A percentile compares a stretch with the other conserved stretches of the same genome.
These are phyloP conservation scores for Doryteuthis pealeii DNA, from an alignment of 1,140 invertebrate genomes.

Conservation along the genomic window DNA sequence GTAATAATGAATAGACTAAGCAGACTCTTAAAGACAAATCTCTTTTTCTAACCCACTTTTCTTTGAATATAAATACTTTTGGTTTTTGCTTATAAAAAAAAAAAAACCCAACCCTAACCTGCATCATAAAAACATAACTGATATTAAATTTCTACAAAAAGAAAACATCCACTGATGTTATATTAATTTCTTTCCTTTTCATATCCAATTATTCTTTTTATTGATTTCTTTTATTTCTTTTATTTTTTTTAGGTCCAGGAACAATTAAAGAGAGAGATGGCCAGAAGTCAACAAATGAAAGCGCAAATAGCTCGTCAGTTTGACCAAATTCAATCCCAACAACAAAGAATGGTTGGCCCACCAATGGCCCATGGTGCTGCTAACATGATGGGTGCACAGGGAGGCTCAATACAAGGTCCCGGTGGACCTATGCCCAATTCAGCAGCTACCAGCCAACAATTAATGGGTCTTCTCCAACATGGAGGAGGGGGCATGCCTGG, in stretches of 20 bases:
- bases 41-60: too few relatives aligned
- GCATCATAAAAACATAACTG: too few relatives aligned
- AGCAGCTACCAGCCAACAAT: background rate
- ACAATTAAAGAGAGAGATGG: slow-evolving; percentile 13
- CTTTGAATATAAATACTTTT: too few relatives aligned
- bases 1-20: too few relatives aligned
- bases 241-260: background rate
- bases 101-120: too few relatives aligned
- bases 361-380: slow-evolving; percentile 60
- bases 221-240: too few relatives aligned
- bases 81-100: too few relatives aligned
- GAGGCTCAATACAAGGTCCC: background rate
- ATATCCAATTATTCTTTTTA: too few relatives aligned
- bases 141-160: too few relatives aligned
- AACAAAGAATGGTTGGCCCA: slow-evolving; percentile 35
- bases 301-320: slow-evolving; percentile 1
- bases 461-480: background rate
- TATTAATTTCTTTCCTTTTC: too few relatives aligned
- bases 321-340: background rate
- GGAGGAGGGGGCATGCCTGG: background rate
- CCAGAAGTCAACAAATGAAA: slow-evolving; percentile 7
- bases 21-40: too few relatives aligned
- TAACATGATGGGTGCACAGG: background rate
- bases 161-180: too few relatives aligned
- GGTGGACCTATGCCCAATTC: background rate